Evolutionary conservation across 2,113 vertebrate species (phyloP), one percentile per base, ranked within the genome.

Genomic region (Thermophis baileyi): DNA sequence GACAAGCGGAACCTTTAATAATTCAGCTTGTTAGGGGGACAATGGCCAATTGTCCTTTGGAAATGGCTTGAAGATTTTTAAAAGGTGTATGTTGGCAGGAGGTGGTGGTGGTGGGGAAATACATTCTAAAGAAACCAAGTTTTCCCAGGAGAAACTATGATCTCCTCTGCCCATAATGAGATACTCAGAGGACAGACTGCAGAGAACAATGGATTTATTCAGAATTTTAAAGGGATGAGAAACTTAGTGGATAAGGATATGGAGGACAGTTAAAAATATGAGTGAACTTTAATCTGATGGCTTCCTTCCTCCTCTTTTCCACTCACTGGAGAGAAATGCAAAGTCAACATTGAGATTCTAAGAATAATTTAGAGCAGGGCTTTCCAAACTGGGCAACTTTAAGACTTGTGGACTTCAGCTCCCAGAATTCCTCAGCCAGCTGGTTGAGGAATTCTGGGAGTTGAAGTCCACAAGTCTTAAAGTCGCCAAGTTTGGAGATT

Each of bases 21-120:
- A 92, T 92, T 51, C 55, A n/a, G 55, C 85, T 92, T 4, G 22
- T 63, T 92, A 63, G 30, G 30, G 74, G 30, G 46, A 51, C n/a
- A 27, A 40, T 51, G 50, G 40, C 85, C 46, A 63, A 63, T 55
- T n/a, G 46, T 88, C 85, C 91, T 92, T 92, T 92, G 91, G 85
- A 88, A 92, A 88, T 18, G 91, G 46, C 85, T 92, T 40, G 91
- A 69, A 69, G n/a, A 81, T 81, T 51, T n/a, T 88, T 51, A 88
- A 92, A 87, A 92, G n/a, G 40, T 55, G 74, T 22, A 1, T 9
- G 35, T 81, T 22, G 7, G 0, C 74, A n/a, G 20, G 18, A 12
- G 22, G 18, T 47, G 47, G 25, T n/a, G n/a, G n/a, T n/a, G 10
- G 12, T 0, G 51, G 51, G 51, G 2, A 3, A 49, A 14, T 30